Conservation (phyloP, 2,113 vertebrate genomes). For the Mystacornis crossleyi region DNA sequence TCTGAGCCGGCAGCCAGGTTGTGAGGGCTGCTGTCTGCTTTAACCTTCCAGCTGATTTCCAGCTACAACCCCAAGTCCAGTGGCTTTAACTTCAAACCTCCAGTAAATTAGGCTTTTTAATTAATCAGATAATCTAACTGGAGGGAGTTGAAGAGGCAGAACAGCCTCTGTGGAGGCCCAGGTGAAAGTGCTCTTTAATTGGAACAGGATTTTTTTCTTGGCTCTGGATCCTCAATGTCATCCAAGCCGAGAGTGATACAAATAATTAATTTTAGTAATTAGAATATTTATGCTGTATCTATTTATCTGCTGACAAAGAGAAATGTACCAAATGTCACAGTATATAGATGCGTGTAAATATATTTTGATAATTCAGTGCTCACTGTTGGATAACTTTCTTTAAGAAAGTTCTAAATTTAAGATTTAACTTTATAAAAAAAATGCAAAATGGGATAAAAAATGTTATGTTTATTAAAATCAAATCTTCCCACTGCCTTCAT, state of each 20-base stretch:
- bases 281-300: background rate
- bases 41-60: background rate
- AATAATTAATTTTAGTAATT: background rate
- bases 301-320: background rate
- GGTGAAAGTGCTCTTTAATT: background rate
- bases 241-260: background rate
- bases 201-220: background rate
- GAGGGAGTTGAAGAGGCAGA: background rate
- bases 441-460: background rate
- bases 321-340: background rate
- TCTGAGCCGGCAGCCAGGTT: background rate
- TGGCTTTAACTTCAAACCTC: background rate
- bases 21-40: background rate
- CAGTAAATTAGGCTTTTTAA: background rate
- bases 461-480: background rate
- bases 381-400: background rate
- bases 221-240: background rate
- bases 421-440: background rate
- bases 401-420: background rate
- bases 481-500: background rate
- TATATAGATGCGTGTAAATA: background rate
- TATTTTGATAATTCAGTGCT: background rate
- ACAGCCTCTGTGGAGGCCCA: background rate
- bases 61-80: background rate
- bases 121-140: background rate